A percentile compares a stretch with the other conserved stretches of the same genome.
These are phyloP conservation scores for Heliconius aoede DNA, from an alignment of 2,888 invertebrate species.

Conservation along the genomic window DNA sequence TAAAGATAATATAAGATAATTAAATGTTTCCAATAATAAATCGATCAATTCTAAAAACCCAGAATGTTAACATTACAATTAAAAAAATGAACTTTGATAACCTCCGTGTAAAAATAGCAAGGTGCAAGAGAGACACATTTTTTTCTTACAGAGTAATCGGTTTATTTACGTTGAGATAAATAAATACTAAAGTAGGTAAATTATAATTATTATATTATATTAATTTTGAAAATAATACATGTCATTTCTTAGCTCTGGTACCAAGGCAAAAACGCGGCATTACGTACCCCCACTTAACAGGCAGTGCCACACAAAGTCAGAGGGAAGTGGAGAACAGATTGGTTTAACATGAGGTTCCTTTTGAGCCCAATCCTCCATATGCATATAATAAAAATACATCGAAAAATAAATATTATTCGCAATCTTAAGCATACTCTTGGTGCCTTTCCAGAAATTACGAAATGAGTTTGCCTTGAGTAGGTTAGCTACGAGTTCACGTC, in stretches of 20 bases:
- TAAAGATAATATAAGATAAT: background rate
- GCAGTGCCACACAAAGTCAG: no score
- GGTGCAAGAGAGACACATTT: background rate
- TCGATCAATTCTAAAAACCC: background rate
- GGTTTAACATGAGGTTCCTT: no score
- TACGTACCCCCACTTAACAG: no score
- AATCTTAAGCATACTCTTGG: background rate
- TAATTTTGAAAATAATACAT: no score
- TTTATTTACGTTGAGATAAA: background rate
- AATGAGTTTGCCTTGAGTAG: conserved; percentile 14
- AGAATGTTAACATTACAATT: background rate
- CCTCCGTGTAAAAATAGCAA: background rate
- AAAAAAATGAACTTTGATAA: conserved; percentile 4
- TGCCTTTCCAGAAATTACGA: conserved; percentile 19
- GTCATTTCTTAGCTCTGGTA: no score
- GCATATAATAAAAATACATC: background rate
- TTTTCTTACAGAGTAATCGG: background rate
- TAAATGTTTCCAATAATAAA: background rate
- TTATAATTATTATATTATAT: no score
- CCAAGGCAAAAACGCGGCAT: no score
- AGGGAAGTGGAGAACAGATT: background rate
- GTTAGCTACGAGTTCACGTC: background rate
- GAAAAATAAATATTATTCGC: background rate
- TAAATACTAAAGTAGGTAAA: no score
- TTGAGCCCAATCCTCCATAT: no score